Evolutionary conservation across 2,888 invertebrate genomes (phyloP), one percentile per base, ranked within the genome.

Genomic region (Sabellastarte sp.): DNA sequence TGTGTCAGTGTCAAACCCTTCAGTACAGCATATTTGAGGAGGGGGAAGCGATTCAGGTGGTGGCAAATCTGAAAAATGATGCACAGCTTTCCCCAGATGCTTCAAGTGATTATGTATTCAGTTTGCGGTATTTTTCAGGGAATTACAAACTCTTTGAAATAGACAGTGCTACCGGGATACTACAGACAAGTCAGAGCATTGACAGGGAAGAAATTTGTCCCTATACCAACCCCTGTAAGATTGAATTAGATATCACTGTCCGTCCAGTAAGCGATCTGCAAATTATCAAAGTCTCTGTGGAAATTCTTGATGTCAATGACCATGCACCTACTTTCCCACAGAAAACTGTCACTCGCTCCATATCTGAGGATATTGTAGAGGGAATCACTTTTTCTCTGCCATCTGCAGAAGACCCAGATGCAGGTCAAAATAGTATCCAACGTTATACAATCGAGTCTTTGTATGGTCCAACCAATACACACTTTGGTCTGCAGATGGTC

Each of bases 121-220:
- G n/a, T 41, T 41, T 41, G 20, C 41, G 41, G 10, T 41, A 41
- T 20, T 15, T 10, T 20, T 15, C 41, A 10, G 41, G 41, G 20
- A 41, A 41, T 41, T 41, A 41, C 33, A 57, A 57, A 20, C 62
- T 59, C 60, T 69, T 72, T 62, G 33, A 41, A 33, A 68, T 73
- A 26, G 67, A 70, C n/a, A 57, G 63, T n/a, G 33, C 50, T 26
- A 69, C 63, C 2, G 70, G 72, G 20, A 60, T 67, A 32, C 60
- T 73, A 33, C 52, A 61, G 32, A 64, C 69, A 28, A 66, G 63
- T 26, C 50, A 57, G 24, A 26, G 57, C 1, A 64, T 73, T 15
- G 72, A 73, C 60, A 33, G 73, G n/a, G 73, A 73, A 30, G 24
- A 29, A 20, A 64, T 71, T 26, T 72, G 72, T 58, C 64, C 71